Evolutionary conservation across 2,797 vertebrate genomes (phyloP), one percentile per base, ranked within the genome.

Genomic region (Ctenosaura bakeri): DNA sequence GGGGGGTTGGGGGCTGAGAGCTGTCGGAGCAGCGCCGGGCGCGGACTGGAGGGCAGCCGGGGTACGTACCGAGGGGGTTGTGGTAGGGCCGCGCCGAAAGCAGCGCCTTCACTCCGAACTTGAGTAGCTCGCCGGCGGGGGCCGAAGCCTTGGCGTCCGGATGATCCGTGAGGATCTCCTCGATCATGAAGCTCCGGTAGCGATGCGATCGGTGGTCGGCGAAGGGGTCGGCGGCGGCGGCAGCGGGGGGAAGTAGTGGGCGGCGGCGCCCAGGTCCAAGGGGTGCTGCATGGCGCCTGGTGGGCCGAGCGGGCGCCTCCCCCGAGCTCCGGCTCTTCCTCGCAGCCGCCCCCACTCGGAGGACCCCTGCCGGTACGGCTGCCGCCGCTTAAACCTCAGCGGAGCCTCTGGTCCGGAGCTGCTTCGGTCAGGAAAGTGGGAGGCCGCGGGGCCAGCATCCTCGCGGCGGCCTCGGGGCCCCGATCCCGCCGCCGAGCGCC

Each of bases 151-250:
- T 99, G 96, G 98, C 97, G 84, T 98, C 98, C 42, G 98, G 97
- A 74, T 98, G 98, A 42, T 99, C 98, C 0, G 98, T 99, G 79
- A 99, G 98, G 95, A 99, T 99, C 96, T 99, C 99, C 94, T 99
- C 99, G 87, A 99, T 99, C 99, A 99, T 99, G 95, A 99, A 99
- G 95, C 98, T 99, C 97, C 99, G 96, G 97, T 99, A 99, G 83
- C 99, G 98, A 87, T 99, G 99, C 20, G 99, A 98, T 82, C 99
- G 98, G 97, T 98, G 98, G 94, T 99, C 99, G 0, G 96, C 97
- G 52, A 98, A 98, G 54, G 97, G 97, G 76, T 99, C 98, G 74
- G 97, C 98, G 20, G 98, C 98, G 90, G 89, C 96, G 62, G 98
- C 74, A 74, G 76, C 97, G 87, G 82, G 20, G 98, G 98, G 91